These are phyloP conservation scores for Phyllotreta striolata DNA, from an alignment of 2,888 invertebrate species.

Conservation along the genomic window DNA sequence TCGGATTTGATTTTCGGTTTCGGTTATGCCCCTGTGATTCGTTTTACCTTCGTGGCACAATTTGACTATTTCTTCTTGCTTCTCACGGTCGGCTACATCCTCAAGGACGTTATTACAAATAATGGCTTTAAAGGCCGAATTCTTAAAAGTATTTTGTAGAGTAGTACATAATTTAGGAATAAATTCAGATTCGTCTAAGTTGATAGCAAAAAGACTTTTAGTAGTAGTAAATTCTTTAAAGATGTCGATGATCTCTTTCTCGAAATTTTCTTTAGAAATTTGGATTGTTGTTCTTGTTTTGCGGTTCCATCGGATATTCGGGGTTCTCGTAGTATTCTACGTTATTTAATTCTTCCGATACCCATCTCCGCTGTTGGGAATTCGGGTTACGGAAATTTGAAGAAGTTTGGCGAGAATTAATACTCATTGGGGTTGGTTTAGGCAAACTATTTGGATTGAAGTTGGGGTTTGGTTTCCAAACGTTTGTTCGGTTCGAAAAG, in stretches of 20 bases:
- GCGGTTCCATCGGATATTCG: neutral
- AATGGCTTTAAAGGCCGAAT: conserved; percentile 16
- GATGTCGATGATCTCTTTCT: conserved; percentile 19
- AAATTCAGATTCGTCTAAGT: conserved; percentile 11
- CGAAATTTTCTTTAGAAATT: conserved; percentile 18
- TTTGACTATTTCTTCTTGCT: conserved; percentile 26
- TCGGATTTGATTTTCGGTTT: conserved; percentile 32
- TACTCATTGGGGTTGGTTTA: neutral
- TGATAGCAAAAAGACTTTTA: conserved; percentile 12
- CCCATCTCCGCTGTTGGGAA: neutral
- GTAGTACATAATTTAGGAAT: conserved; percentile 6
- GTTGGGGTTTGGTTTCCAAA: conserved; percentile 2
- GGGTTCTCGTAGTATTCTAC: neutral
- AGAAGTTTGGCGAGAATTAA: neutral
- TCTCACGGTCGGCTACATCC: conserved; percentile 25
- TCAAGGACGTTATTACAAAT: conserved; percentile 11
- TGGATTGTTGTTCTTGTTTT: conserved; percentile 24
- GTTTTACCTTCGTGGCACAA: conserved; percentile 30
- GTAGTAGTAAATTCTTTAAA: conserved; percentile 21
- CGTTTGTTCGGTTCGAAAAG: conserved; percentile 3
- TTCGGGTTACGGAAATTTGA: neutral
- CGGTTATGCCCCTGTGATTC: conserved; percentile 33
- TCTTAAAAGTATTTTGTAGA: conserved; percentile 14
- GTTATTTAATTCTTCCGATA: conserved; percentile 6
- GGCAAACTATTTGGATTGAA: neutral